Conservation (phyloP, 2,888 invertebrate genomes). For the Leucoma salicis region DNA sequence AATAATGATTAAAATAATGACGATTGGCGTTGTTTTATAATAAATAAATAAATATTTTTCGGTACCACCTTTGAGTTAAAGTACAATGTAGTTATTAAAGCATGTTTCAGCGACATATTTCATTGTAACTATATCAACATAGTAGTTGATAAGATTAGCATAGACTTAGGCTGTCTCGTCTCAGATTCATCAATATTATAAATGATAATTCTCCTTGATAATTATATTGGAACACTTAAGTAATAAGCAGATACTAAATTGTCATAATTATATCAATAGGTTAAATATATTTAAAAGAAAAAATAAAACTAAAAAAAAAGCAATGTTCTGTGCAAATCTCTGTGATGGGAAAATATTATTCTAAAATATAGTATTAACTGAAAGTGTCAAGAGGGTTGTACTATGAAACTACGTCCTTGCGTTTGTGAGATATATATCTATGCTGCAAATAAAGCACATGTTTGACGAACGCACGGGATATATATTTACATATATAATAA, state of each 20-base stretch:
- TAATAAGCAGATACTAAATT: conserved; percentile 71
- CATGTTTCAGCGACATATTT: conserved; percentile 72
- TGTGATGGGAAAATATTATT: conserved; percentile 79
- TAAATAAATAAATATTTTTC: conserved; percentile 71
- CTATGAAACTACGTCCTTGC: conserved; percentile 39
- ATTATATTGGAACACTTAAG: conserved; percentile 70
- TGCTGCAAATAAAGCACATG: conserved; percentile 21
- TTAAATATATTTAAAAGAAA: conserved; percentile 48
- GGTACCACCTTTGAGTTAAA: conserved; percentile 81
- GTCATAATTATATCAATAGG: conserved; percentile 77
- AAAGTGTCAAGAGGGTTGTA: conserved; percentile 59
- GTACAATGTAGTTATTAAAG: conserved; percentile 77
- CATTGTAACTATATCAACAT: conserved; percentile 68
- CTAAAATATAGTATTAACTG: conserved; percentile 79
- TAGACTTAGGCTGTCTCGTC: conserved; percentile 75
- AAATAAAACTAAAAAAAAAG: conserved; percentile 35
- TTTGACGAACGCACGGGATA: conserved; percentile 31
- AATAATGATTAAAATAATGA: conserved; percentile 47
- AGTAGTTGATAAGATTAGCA: conserved; percentile 69
- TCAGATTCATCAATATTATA: conserved; percentile 66
- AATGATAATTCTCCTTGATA: conserved; percentile 61
- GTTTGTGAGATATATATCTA: conserved; percentile 25
- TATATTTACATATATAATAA: conserved; percentile 5
- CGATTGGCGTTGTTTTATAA: conserved; percentile 65
- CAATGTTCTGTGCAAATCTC: conserved; percentile 76